These are phyloP conservation scores for Isichthys henryi DNA, from an alignment of 2,113 vertebrate species.

Conservation along the genomic window DNA sequence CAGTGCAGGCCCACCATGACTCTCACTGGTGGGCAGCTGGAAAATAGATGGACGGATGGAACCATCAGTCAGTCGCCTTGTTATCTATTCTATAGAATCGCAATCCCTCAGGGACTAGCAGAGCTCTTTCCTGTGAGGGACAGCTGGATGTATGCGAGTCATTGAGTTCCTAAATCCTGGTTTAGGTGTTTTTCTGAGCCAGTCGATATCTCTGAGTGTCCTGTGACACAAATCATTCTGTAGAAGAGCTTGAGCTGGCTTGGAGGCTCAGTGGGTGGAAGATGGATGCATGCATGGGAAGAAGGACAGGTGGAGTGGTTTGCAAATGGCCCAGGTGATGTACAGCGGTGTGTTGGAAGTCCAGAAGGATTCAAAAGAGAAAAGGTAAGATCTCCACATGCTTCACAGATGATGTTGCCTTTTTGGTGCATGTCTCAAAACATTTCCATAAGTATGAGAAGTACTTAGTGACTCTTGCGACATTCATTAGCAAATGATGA, in stretches of 20 bases:
- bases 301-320: background rate
- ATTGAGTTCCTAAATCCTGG: background rate
- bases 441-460: background rate
- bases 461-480: background rate
- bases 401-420: background rate
- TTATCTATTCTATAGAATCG: background rate
- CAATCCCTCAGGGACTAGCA: background rate
- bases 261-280: background rate
- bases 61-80: background rate
- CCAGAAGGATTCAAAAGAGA: background rate
- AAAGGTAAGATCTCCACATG: background rate
- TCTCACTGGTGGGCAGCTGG: background rate
- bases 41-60: background rate
- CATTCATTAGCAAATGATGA: background rate
- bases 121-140: background rate
- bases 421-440: background rate
- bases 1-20: background rate
- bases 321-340: background rate
- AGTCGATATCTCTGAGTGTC: background rate
- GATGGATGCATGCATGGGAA: background rate
- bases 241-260: background rate
- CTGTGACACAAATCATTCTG: background rate
- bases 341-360: background rate
- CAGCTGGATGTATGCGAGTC: background rate
- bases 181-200: background rate